Evolutionary conservation across 2,888 invertebrate species (phyloP), one percentile per base, ranked within the genome.

Genomic region (Nasonia oneida): DNA sequence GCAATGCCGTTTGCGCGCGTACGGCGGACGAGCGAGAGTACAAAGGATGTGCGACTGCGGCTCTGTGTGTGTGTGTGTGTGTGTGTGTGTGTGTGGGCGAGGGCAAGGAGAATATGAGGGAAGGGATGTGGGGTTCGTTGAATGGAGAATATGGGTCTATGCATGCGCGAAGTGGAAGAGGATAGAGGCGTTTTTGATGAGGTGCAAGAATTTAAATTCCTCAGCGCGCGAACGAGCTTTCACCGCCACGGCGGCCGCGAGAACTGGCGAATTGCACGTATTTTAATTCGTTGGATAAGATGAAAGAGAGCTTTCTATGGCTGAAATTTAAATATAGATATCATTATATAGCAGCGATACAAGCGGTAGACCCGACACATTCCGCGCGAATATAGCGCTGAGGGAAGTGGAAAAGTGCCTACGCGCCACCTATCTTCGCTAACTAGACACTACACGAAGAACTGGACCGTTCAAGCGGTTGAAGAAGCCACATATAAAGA

Each of bases 201-300:
- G 73, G 73, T 81, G 37, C 33, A 57, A 29, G 53, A 61, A 77
- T 71, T 83, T 57, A 77, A 77, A 83, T 83, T 83, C 71, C 76
- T 83, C 29, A 18, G 15, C 57, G 81, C 14, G 39, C 37, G n/a
- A 50, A 8, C 29, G 57, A 67, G n/a, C 47, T 47, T 47, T 47
- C 47, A 12, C 8, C 12, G 8, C 42, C 10, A 8, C 42, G 1
- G 39, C 29, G 37, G 47, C 2, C 8, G 5, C 1, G 47, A 47
- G 50, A 50, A 15, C 15, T 15, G 15, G 50, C 15, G 50, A 50
- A 15, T 50, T 50, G 2, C 50, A 18, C 2, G 18, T 5, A 18
- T 18, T 53, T 53, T 53, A 53, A 53, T 53, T 53, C 3, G 18
- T 37, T 37, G 37, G 37, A 37, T 0, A 6, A 53, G 53, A 15